Evolutionary conservation across 30 jellyfish, hydroid and myxozoan species (phyloP).

Genomic region (Chrysaora quinquecirrha): DNA sequence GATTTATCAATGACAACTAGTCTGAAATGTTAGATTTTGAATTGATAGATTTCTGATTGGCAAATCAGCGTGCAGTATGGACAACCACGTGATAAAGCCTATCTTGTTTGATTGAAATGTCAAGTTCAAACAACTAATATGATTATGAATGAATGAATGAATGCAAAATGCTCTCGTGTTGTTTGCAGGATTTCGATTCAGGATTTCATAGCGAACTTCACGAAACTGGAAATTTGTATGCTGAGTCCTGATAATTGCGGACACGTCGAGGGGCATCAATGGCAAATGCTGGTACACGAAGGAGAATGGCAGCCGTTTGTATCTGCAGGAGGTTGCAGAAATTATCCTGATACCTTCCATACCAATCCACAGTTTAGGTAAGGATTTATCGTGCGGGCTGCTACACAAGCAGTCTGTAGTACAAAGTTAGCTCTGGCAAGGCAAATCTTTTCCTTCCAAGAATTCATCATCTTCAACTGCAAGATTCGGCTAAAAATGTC

Average conservation of each 20-base stretch:
- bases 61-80: too few relatives aligned
- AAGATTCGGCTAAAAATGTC: not conserved
- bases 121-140: not conserved
- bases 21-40: not conserved
- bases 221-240: slow-evolving; percentile 71
- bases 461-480: not conserved
- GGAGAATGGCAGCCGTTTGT: slow-evolving; percentile 76
- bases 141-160: not conserved
- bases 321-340: slow-evolving; percentile 82
- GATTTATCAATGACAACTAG: not conserved
- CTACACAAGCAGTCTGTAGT: not conserved
- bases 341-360: slow-evolving; percentile 70
- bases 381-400: not conserved
- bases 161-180: too few relatives aligned
- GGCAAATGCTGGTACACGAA: slow-evolving; percentile 63
- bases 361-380: slow-evolving; percentile 73
- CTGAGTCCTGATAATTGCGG: slow-evolving; percentile 71
- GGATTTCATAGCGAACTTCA: slow-evolving; percentile 61
- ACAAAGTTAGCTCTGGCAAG: too few relatives aligned
- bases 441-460: too few relatives aligned
- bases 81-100: too few relatives aligned
- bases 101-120: not conserved
- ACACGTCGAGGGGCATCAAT: slow-evolving; percentile 46
- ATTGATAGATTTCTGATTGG: too few relatives aligned
- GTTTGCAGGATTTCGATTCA: slow-evolving; percentile 52